Base-by-base conservation (phyloP, 2,888 invertebrate species). In the Mythimna pallens region DNA sequence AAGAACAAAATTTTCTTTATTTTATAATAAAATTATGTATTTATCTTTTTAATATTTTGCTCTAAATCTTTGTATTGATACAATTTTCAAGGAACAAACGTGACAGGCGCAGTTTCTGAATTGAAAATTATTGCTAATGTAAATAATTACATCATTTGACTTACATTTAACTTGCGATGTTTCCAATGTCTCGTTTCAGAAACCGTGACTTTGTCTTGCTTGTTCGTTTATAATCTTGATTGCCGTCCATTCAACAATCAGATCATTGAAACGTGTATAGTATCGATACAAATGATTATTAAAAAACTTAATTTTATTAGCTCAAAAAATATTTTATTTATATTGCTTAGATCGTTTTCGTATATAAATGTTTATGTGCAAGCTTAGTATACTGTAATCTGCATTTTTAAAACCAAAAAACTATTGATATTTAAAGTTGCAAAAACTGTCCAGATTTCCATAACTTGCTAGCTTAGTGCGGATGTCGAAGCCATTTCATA, bases 201-300 rank as follows among this genome's bases (percentile, higher is more conserved):
- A 70, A 55, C 9, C 17, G 0, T n/a, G 6, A 7, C 10, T 22
- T 12, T 12, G 22, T 30, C 17, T 52, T 14, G 34, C n/a, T 34
- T 73, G 25, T 55, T 25, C 34, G 36, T 9, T 10, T 17, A 6
- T 57, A 50, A 40, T 30, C 20, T 76, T 30, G 61, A 67, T 54
- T 55, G 17, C 76, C 68, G 55, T 76, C 68, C 68, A 54, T 22
- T 40, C 47, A 55, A 34, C 22, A 22, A 43, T 14, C 17, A 50
- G 10, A 47, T 10, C 40, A 3, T 40, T 17, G 17, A 10, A 40
- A 40, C 8, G 10, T 3, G 14, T 52, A 25, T 20, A 43, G 70
- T 77, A 30, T 77, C 43, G 0, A 54, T 77, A 36, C 78, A 61
- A 76, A 54, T 40, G 10, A 25, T 62, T 10, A 52, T 20, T 8